Evolutionary conservation across 23 tunicate genomes (phyloP).

Genomic region (Styela plicata): DNA sequence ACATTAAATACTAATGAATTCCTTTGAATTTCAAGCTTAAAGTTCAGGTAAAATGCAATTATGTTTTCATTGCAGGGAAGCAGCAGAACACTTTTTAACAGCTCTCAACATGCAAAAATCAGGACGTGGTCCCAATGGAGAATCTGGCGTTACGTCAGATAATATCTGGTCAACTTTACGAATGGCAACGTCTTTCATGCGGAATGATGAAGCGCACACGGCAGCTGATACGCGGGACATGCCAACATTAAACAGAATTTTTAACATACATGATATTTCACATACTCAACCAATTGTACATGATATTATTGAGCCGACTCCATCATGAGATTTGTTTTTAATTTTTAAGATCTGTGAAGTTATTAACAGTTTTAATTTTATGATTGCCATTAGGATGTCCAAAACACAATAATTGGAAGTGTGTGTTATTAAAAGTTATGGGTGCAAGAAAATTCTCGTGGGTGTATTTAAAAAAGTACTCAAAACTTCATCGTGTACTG

Average conservation of each 20-base stretch:
- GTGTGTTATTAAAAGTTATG: no score
- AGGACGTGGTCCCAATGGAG: constrained; percentile 75
- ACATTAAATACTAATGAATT: no score
- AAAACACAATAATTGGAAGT: no score
- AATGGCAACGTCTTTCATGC: constrained; percentile 67
- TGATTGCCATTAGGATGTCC: no score
- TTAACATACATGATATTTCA: constrained; percentile 37
- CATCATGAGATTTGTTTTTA: no score
- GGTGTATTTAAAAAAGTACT: no score
- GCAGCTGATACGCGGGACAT: constrained; percentile 58
- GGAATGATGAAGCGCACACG: constrained; percentile 60
- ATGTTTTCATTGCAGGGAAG: constrained; percentile 50
- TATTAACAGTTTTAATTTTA: no score
- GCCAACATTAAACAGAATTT: constrained; percentile 39
- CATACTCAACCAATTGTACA: not conserved
- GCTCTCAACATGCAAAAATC: constrained; percentile 73
- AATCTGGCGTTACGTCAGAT: constrained; percentile 76
- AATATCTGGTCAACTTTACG: constrained; percentile 83
- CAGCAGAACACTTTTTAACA: constrained; percentile 78
- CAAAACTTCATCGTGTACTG: no score
- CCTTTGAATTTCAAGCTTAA: not conserved
- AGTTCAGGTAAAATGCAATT: no score
- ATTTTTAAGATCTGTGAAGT: no score
- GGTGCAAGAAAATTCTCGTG: no score
- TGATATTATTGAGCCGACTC: not conserved